Evolutionary conservation across 2,888 invertebrate species (phyloP), one percentile per base, ranked within the genome.

Genomic region (Chloromyia formosa): DNA sequence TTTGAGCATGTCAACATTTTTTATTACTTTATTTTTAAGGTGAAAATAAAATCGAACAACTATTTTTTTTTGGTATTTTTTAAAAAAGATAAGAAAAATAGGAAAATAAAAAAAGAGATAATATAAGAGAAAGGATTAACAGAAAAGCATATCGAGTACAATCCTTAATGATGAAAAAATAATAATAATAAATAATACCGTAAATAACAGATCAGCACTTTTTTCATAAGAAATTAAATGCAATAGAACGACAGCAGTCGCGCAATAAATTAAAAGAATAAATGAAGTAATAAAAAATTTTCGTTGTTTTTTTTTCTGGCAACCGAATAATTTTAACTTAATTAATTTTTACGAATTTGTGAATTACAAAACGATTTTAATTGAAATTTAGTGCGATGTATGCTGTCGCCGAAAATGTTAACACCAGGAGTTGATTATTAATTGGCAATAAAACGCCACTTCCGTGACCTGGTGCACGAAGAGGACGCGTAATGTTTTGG

Each of bases 371-470:
- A 54, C n/a, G 18, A 54, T 54, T 58, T 45, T 14, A 74, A 72
- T 75, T 75, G 75, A 60, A 74, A 68, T 75, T 66, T 73, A 75
- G 74, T 75, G 74, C 74, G 74, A 74, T 74, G 75, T 74, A 76
- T 75, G 75, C 73, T 76, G 73, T 75, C 74, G 82, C 80, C 81
- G 79, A 79, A 80, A 85, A 83, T 82, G 83, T 82, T 81, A 85
- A 81, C 81, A 83, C 83, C 82, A 84, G 80, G 78, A 84, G 81
- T 80, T 84, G 83, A 79, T 82, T 81, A 79, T 81, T 80, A 81
- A 81, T 83, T 80, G 85, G 82, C 81, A 83, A 81, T 80, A 80
- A 81, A 81, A 81, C 80, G 80, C 82, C 82, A 82, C 81, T 84
- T 79, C 84, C 84, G 81, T 82, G 82, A 82, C 85, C 85, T 85